These are phyloP conservation scores for Tolmerus cingulatus DNA, from an alignment of 2,888 invertebrate genomes.

Conservation along the genomic window DNA sequence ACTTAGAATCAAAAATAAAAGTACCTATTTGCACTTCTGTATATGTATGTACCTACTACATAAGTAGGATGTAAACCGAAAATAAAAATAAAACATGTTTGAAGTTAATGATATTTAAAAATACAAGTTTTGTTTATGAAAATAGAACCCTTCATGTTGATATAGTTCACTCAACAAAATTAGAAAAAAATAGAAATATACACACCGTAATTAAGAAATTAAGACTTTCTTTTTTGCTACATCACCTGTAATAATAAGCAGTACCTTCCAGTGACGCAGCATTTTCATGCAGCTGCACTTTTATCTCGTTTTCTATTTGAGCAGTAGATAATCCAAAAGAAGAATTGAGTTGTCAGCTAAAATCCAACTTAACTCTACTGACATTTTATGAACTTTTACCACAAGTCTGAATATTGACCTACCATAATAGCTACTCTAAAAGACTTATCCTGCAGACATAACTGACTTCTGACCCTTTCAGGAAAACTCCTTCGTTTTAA, in stretches of 20 bases:
- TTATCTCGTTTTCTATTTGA: background rate
- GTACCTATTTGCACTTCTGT: no score
- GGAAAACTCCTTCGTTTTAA: background rate
- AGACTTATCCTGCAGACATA: background rate
- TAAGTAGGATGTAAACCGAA: no score
- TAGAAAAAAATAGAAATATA: no score
- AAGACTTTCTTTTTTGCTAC: background rate
- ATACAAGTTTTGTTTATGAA: no score
- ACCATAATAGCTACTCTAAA: background rate
- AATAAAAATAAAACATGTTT: no score
- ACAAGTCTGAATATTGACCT: background rate
- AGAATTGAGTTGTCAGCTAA: background rate
- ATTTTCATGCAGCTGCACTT: background rate
- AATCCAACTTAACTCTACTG: background rate
- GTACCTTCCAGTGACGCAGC: background rate
- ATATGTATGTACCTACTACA: no score
- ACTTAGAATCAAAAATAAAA: no score
- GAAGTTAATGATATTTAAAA: no score
- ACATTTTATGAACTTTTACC: background rate
- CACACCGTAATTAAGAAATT: background rate
- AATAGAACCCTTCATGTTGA: no score
- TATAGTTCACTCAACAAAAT: no score
- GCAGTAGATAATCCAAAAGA: background rate
- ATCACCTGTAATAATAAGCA: background rate
- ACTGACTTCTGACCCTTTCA: background rate